phyloP scores from a whole-genome alignment of 2,797 vertebrate species.

The Xerus rutilus region DNA sequence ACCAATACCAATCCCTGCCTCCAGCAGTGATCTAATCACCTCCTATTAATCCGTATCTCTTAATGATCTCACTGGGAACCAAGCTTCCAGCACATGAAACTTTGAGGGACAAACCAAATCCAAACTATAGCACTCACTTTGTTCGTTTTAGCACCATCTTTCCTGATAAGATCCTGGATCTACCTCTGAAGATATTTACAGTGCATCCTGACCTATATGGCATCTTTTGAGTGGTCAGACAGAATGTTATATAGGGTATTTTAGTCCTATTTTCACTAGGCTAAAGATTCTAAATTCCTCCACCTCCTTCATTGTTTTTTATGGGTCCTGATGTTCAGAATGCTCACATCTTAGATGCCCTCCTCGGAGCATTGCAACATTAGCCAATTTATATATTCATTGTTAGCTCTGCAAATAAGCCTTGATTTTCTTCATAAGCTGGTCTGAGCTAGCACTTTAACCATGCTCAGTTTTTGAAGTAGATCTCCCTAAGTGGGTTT shows the following conservation, averaged over 20 bases:
- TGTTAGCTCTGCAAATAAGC: not conserved
- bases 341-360: not conserved
- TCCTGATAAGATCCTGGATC: not conserved
- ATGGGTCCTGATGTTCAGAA: not conserved
- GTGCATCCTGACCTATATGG: not conserved
- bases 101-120: not conserved
- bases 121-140: not conserved
- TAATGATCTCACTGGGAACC: not conserved
- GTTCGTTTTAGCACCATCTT: not conserved
- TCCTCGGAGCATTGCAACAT: not conserved
- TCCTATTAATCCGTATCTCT: not conserved
- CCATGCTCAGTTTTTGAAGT: not conserved
- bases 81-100: not conserved
- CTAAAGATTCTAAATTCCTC: not conserved
- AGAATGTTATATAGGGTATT: not conserved
- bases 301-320: not conserved
- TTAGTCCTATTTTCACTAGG: not conserved
- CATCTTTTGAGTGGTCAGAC: not conserved
- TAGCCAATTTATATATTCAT: not conserved
- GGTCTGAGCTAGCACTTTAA: not conserved
- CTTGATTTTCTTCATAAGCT: not conserved
- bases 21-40: not conserved
- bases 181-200: not conserved
- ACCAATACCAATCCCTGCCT: not conserved
- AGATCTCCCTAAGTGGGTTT: not conserved